Base-by-base conservation (phyloP, 1,140 invertebrate species). In the Rhopalosiphum padi region DNA sequence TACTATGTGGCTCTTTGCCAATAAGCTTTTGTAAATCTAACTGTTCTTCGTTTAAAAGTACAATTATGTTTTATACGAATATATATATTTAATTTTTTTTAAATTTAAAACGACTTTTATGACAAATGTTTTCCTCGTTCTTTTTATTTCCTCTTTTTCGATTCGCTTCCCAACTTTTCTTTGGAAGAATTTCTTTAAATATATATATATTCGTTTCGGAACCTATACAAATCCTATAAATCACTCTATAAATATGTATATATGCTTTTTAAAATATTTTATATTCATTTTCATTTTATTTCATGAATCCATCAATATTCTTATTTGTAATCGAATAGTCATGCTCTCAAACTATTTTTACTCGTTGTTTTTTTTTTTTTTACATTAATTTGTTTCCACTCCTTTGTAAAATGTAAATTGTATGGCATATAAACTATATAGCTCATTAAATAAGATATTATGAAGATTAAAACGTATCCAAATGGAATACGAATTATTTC, bases 11-110 rank as follows among this genome's bases (percentile, higher is more conserved):
- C 48, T 89, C 37, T 35, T 53, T 37, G 48, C 87, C 87, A 89
- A 89, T 4, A 21, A 89, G 53, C 48, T 53, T 21, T 89, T 53
- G 48, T 89, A 89, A 51, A 51, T 35, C n/a, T 88, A 88, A 51
- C 87, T 53, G 87, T 89, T 89, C 35, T 89, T 35, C 18, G 21
- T 89, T 89, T 53, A 53, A 89, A 51, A 89, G 48, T 11, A 53
- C n/a, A 35, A 53, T 53, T 89, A 89, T 89, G 53, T 53, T 53
- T 89, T 53, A 89, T 23, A 48, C 4, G 48, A 53, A 53, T 35
- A 53, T 23, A 53, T 23, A 48, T 48, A n/a, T 35, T 35, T 37
- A 53, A 11, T 88, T 51, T 88, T 88, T 88, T 51, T 88, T 35
- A 37, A 37, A 89, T 53, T 89, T 30, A 51, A 53, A 53, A 53